Evolutionary conservation across 2,888 invertebrate species (phyloP), one percentile per base, ranked within the genome.

Genomic region (Lasius fuliginosus): DNA sequence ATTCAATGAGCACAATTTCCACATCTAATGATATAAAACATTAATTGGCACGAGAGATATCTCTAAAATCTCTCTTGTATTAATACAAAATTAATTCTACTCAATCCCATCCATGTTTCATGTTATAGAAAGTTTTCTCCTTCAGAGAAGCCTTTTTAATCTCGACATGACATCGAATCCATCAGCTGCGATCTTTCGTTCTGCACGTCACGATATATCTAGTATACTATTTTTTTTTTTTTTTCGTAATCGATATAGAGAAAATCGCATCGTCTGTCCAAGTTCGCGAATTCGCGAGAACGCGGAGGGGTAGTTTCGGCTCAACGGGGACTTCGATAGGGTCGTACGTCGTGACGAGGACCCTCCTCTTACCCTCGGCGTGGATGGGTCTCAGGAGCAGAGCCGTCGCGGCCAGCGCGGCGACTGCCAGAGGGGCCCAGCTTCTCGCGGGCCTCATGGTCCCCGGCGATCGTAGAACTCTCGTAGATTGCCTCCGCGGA

Each of bases 281-380:
- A 36, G 23, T 27, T 60, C 5, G 27, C 27, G 1, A 67, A 23
- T 23, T 23, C 15, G 23, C 3, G 36, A 36, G 15, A 9, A 36
- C n/a, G 53, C 23, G 1, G 6, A 8, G 3, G 15, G n/a, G 23
- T 23, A 53, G 23, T 18, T 18, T 30, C 12, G n/a, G 3, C 33
- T 60, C 27, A 77, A 30, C 23, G 23, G 23, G 23, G 23, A 23
- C 23, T 23, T 23, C 23, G 15, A 1, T 4, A 36, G 33, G 8
- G 6, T 69, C 27, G 60, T 27, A 18, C 18, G 3, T 6, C n/a
- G 0, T 9, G n/a, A 1, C 60, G 12, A 8, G 46, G 12, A 18
- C 1, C 18, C 40, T 60, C 11, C 23, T 73, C 94, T 94, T 92
- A 95, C 95, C 94, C 87, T 95, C 95, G 76, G 94, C 94, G 84